phyloP scores from a whole-genome alignment of 2,113 vertebrate species.

The Mystacornis crossleyi region DNA sequence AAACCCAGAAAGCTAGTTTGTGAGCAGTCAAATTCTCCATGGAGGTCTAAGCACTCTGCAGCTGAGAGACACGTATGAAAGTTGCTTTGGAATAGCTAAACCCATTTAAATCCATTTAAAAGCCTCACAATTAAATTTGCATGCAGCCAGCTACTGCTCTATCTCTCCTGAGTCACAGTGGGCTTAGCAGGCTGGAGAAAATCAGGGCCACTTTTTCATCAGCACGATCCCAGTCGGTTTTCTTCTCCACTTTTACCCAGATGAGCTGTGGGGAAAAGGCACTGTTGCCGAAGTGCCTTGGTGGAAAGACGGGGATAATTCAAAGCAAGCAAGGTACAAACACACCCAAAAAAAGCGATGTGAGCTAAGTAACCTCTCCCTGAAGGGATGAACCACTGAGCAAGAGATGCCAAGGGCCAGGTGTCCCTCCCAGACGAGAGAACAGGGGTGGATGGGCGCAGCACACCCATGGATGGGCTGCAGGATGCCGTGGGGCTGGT shows the following conservation, averaged over 20 bases:
- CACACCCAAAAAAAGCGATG: rapidly evolving
- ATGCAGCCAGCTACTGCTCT: background rate
- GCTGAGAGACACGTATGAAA: background rate
- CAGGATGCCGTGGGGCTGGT: background rate
- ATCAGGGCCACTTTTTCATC: background rate
- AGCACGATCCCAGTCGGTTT: background rate
- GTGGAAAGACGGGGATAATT: background rate
- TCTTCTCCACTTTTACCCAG: background rate
- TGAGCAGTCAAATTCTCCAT: slow-evolving; percentile 4
- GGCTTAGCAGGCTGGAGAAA: background rate
- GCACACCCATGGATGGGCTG: background rate
- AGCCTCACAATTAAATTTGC: slow-evolving; percentile 29
- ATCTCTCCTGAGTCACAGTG: background rate
- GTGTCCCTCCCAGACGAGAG: rapidly evolving
- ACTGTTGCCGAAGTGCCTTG: background rate
- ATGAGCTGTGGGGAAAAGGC: background rate
- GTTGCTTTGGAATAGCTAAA: slow-evolving; percentile 42
- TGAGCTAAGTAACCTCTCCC: background rate
- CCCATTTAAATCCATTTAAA: slow-evolving; percentile 39
- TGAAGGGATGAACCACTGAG: background rate
- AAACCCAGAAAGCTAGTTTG: background rate
- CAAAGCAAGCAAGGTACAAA: background rate
- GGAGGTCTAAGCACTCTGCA: slow-evolving; percentile 9
- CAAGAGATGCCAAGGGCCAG: background rate
- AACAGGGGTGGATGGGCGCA: background rate